Conservation (phyloP, 2,888 invertebrate species). For the Plagodis pulveraria region DNA sequence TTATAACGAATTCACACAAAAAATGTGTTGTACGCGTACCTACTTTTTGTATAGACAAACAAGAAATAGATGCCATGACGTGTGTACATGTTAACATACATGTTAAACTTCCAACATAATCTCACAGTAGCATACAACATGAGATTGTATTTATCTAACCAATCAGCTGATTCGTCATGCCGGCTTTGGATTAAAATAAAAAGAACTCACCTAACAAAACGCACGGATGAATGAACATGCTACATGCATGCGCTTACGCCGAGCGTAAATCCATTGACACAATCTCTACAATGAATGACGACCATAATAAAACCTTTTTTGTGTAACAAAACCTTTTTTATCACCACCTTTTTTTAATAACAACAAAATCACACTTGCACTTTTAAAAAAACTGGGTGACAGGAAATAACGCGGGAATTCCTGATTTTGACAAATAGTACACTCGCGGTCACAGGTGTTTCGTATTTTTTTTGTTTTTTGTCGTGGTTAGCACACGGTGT, state of each 20-base stretch:
- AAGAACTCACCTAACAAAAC: conserved; percentile 66
- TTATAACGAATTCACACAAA: too few relatives aligned
- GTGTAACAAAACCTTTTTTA: conserved; percentile 35
- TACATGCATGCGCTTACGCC: conserved; percentile 61
- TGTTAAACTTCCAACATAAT: conserved; percentile 1
- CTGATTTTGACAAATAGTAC: conserved; percentile 49
- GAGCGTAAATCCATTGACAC: conserved; percentile 73
- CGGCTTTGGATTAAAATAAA: conserved; percentile 26
- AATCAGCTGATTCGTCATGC: conserved; percentile 54
- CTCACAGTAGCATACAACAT: conserved; percentile 1
- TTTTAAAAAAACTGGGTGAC: conserved; percentile 28
- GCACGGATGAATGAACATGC: conserved; percentile 60
- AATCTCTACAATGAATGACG: conserved; percentile 66
- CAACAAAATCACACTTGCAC: conserved; percentile 39
- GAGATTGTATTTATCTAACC: conserved; percentile 17
- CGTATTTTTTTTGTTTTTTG: conserved; percentile 50
- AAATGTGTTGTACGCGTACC: too few relatives aligned
- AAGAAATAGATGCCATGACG: conserved; percentile 3
- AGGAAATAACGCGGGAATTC: conserved; percentile 32
- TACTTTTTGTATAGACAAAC: too few relatives aligned
- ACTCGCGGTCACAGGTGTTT: conserved; percentile 45
- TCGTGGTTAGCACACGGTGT: conserved; percentile 52
- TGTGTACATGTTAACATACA: conserved; percentile 13
- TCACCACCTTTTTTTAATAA: conserved; percentile 26
- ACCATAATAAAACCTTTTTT: conserved; percentile 33